Evolutionary conservation across 1,140 invertebrate genomes (phyloP), one percentile per base, ranked within the genome.

Genomic region (Meloidogyne chitwoodi): DNA sequence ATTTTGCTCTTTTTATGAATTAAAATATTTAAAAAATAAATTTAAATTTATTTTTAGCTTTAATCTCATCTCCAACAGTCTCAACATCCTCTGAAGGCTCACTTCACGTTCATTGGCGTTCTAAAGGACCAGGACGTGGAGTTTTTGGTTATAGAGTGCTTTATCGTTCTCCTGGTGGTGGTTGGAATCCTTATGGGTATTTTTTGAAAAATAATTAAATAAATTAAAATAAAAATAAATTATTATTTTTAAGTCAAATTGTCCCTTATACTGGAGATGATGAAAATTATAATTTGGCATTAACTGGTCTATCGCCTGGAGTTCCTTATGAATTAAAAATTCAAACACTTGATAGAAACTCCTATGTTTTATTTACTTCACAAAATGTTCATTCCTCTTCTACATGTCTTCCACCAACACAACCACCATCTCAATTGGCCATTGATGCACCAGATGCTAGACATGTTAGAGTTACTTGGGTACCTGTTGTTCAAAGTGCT

Each of bases 181-280:
- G 86, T 75, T 86, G 85, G 85, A 83, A 85, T 61, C 84, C 86
- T 19, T 87, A 86, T 71, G 86, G 86, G 81, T 86, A 74, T 4
- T 81, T 75, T 62, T 44, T 78, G 27, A n/a, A n/a, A 64, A 48
- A 19, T 0, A 56, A 71, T 26, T n/a, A n/a, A 71, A 38, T 16
- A n/a, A 24, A n/a, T 27, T 12, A 76, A 4, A 63, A 11, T 8
- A 68, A 14, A 76, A 34, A n/a, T n/a, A n/a, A n/a, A n/a, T n/a
- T n/a, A n/a, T 66, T 62, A 11, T 26, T 72, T 68, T 85, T 6
- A 27, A 86, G 84, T 56, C 85, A 87, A 82, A 68, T 87, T 19
- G 84, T 86, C 26, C 84, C 84, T 38, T 86, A 87, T 63, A 84
- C 85, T 16, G 86, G 85, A 19, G 85, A 87, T 68, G 74, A 83